Base-by-base conservation (phyloP, 2,113 vertebrate species). In the Lanius ludovicianus region DNA sequence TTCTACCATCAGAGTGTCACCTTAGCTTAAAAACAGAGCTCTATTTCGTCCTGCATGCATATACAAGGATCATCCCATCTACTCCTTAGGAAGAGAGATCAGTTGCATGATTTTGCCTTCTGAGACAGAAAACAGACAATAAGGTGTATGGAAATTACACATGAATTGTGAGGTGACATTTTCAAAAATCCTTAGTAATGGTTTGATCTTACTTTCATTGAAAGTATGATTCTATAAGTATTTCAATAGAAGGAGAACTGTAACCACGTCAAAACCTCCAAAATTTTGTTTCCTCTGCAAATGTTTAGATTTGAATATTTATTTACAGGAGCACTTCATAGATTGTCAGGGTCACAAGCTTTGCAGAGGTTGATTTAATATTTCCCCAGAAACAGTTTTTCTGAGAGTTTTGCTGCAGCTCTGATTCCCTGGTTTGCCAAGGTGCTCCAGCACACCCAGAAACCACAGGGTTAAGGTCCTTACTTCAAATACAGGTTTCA, bases 401-500 rank as follows among this genome's bases (percentile, higher is more conserved):
- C 55, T 0, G 0, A 23, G 20, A 64, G 8, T 64, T 79, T 65
- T 64, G 6, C 27, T 59, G 23, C 3, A 1, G 6, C 24, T 62
- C 18, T 56, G 15, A 25, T 56, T 85, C 44, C 15, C 24, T 6
- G 2, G 1, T 23, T 85, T 62, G 47, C 17, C 21, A 60, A 31
- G 7, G 22, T 57, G 16, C 33, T 69, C 18, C 55, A 85, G 13
- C 11, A 46, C 13, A 50, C 16, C 8, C 37, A 55, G 25, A 74
- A 59, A 19, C 19, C 2, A 8, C 24, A 30, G 11, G 5, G 27
- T 21, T 31, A 8, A 70, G 12, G 18, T 21, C 8, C 31, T 87
- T 74, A 14, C n/a, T 96, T 53, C 49, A 57, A 76, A 76, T 37
- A 37, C 2, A 56, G 27, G 23, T 37, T 76, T 41, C 50, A 49